Evolutionary conservation across 2,113 vertebrate genomes (phyloP).

Genomic region (Amazona guildingii): DNA sequence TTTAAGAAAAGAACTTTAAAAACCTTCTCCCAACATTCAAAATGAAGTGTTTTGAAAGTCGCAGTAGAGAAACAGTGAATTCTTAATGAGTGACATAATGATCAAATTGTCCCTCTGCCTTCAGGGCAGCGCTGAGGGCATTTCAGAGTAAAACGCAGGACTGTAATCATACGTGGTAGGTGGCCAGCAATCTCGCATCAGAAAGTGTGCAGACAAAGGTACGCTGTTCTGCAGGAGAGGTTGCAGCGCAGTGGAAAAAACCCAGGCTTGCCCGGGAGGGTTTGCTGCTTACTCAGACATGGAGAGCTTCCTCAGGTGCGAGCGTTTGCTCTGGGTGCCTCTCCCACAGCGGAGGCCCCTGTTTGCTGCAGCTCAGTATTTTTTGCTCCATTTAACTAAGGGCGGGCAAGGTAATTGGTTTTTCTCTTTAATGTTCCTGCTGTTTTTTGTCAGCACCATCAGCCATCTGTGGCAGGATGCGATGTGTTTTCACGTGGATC

Average conservation of each 20-base stretch:
- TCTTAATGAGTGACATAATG: neutral
- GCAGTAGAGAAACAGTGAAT: neutral
- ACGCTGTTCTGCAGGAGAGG: neutral
- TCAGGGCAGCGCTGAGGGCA: neutral
- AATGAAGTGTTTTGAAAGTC: neutral
- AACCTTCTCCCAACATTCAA: neutral
- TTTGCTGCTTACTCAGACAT: neutral
- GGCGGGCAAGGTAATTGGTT: neutral
- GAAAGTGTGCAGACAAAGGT: neutral
- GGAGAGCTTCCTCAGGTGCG: neutral
- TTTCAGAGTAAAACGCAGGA: neutral
- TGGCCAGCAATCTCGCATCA: neutral
- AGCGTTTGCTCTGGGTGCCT: neutral
- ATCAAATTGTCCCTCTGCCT: neutral
- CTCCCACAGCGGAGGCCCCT: neutral
- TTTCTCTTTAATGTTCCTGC: neutral
- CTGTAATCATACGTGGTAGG: fast-evolving
- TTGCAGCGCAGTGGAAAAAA: slow-evolving; percentile 2
- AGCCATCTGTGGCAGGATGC: neutral
- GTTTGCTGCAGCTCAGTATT: neutral
- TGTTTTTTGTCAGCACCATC: neutral
- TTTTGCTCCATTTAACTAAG: slow-evolving; percentile 34
- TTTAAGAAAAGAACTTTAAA: neutral
- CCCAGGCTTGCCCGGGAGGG: neutral
- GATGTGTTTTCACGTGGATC: neutral